phyloP scores from a whole-genome alignment of 2,888 invertebrate species.

The Crioceris asparagi region DNA sequence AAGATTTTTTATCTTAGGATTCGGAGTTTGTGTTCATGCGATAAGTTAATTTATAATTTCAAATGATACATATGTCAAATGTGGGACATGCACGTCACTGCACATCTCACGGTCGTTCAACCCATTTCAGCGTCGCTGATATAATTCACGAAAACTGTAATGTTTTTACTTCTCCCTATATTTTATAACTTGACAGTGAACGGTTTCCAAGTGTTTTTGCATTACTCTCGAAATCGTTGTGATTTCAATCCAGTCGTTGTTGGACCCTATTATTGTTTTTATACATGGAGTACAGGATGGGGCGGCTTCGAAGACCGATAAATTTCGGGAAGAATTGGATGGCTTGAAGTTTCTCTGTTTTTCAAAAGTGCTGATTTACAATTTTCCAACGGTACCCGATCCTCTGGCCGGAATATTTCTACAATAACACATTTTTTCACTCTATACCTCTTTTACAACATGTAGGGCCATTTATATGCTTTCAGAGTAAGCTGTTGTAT shows the following conservation, averaged over 20 bases:
- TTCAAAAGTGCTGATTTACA: constrained; percentile 14
- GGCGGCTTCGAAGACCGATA: constrained; percentile 10
- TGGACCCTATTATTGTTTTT: constrained; percentile 14
- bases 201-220: constrained; percentile 20
- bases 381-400: constrained; percentile 12
- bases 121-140: constrained; percentile 8
- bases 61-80: too few species aligned
- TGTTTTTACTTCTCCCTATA: constrained; percentile 21
- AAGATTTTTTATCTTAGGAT: too few species aligned
- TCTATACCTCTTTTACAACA: too few species aligned
- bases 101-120: too few species aligned
- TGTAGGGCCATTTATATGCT: too few species aligned
- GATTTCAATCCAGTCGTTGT: constrained; percentile 10
- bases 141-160: constrained; percentile 19
- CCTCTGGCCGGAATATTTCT: too few species aligned
- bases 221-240: constrained; percentile 15
- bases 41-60: too few species aligned
- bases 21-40: too few species aligned
- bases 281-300: constrained; percentile 9
- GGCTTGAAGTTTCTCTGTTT: constrained; percentile 10
- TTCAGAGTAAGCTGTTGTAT: too few species aligned
- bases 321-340: constrained; percentile 11
- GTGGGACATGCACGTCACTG: too few species aligned
- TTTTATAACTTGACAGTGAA: constrained; percentile 25
- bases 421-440: too few species aligned